A percentile compares a stretch with the other conserved stretches of the same genome.
Evolutionary conservation across 2,797 vertebrate genomes (phyloP).

Genomic region (Pangasius djambal): DNA sequence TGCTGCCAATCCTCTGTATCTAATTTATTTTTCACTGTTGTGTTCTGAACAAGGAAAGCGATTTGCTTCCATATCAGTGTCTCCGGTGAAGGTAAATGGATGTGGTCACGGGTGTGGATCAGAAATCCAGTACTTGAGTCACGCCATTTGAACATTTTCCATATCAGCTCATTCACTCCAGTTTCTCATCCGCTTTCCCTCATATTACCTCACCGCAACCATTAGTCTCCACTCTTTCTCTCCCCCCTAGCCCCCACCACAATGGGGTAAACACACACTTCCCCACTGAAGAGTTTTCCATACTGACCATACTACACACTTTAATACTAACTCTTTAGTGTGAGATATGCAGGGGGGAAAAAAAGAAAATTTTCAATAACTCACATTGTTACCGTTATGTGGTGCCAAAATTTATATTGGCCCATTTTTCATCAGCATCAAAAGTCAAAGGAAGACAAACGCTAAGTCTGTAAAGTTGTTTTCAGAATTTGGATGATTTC

Average conservation of each 20-base stretch:
- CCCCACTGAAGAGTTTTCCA: constrained; percentile 14
- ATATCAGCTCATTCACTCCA: constrained; percentile 61
- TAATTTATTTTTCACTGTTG: constrained; percentile 40
- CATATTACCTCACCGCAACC: constrained; percentile 53
- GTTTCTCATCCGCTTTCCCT: constrained; percentile 53
- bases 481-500: neutral
- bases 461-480: neutral
- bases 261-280: constrained; percentile 25
- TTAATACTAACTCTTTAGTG: neutral
- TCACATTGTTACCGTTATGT: neutral
- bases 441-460: neutral
- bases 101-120: constrained; percentile 59
- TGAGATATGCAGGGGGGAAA: neutral
- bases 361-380: neutral
- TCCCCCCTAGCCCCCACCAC: constrained; percentile 20
- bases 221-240: constrained; percentile 49
- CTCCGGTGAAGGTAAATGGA: constrained; percentile 59
- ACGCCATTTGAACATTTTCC: constrained; percentile 66
- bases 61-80: constrained; percentile 58
- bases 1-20: constrained; percentile 40
- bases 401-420: neutral
- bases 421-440: neutral
- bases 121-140: constrained; percentile 60
- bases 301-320: constrained; percentile 14
- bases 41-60: constrained; percentile 34